Conservation (phyloP, 2,888 invertebrate species). For the Matsumyia berberina region DNA sequence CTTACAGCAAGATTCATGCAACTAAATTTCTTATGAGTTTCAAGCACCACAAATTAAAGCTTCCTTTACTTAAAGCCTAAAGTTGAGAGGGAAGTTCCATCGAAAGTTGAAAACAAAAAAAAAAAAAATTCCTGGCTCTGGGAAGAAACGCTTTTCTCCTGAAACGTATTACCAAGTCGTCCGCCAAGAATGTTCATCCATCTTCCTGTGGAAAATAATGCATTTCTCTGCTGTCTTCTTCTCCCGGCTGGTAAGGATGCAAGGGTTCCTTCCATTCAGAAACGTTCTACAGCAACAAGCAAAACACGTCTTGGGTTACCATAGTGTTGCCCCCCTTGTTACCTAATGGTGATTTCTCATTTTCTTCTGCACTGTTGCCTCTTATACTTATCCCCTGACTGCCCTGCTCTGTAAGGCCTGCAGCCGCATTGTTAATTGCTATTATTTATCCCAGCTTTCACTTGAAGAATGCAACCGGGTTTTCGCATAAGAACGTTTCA, state of each 20-base stretch:
- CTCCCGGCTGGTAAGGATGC: background rate
- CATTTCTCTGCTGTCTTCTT: background rate
- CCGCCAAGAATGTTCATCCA: constrained; percentile 36
- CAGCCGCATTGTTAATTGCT: constrained; percentile 73
- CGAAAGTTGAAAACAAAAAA: too few relatives aligned
- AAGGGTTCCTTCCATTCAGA: background rate
- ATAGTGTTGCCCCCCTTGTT: constrained; percentile 1
- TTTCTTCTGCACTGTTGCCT: background rate
- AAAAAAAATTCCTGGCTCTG: background rate
- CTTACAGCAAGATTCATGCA: too few relatives aligned
- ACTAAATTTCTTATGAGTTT: too few relatives aligned
- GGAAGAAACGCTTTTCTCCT: background rate
- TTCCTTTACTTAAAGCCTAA: background rate
- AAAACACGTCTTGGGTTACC: constrained; percentile 29
- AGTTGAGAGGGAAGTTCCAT: background rate
- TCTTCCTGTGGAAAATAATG: constrained; percentile 38
- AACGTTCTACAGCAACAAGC: constrained; percentile 48
- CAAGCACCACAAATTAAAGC: too few relatives aligned
- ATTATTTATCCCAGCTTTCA: constrained; percentile 64
- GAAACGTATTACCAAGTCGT: constrained; percentile 9
- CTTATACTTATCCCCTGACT: too few relatives aligned
- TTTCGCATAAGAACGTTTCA: constrained; percentile 30
- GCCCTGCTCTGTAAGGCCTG: constrained; percentile 2
- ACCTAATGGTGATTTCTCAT: constrained; percentile 53
- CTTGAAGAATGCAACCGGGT: constrained; percentile 48